Conservation (phyloP, 1,140 invertebrate species). For the Drosophila nikananu region DNA sequence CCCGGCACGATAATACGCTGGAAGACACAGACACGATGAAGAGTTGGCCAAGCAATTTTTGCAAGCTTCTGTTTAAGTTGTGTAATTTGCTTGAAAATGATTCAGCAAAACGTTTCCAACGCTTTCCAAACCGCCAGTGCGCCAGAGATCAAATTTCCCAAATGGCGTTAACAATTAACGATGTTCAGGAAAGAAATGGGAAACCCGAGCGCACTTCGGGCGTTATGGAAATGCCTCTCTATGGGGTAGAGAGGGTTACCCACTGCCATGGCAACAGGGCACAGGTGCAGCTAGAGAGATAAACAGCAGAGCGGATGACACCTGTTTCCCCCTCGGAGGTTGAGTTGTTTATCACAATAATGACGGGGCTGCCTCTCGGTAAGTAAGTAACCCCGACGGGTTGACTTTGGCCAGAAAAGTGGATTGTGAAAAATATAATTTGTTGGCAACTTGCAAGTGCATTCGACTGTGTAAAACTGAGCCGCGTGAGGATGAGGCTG, state of each 20-base stretch:
- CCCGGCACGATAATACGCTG: conserved; percentile 25
- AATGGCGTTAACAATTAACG: conserved; percentile 61
- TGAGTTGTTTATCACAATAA: conserved; percentile 73
- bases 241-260: neutral
- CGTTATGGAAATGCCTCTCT: conserved; percentile 1
- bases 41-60: conserved; percentile 45
- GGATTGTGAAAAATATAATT: conserved; percentile 56
- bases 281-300: conserved; percentile 46
- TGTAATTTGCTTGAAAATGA: conserved; percentile 69
- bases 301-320: conserved; percentile 72
- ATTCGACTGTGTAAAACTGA: conserved; percentile 73
- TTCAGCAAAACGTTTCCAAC: conserved; percentile 69
- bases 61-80: conserved; percentile 55
- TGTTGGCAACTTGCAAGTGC: conserved; percentile 63
- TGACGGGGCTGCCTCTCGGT: conserved; percentile 46
- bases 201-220: conserved; percentile 33
- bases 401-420: conserved; percentile 58
- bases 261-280: conserved; percentile 31
- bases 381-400: conserved; percentile 32
- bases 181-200: conserved; percentile 28
- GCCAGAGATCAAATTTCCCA: conserved; percentile 58
- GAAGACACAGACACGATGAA: conserved; percentile 1
- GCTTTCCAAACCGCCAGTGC: conserved; percentile 17
- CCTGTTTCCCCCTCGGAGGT: conserved; percentile 52
- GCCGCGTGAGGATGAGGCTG: conserved; percentile 50